phyloP scores from a whole-genome alignment of 2,113 vertebrate species.

The Pelecanus crispus region DNA sequence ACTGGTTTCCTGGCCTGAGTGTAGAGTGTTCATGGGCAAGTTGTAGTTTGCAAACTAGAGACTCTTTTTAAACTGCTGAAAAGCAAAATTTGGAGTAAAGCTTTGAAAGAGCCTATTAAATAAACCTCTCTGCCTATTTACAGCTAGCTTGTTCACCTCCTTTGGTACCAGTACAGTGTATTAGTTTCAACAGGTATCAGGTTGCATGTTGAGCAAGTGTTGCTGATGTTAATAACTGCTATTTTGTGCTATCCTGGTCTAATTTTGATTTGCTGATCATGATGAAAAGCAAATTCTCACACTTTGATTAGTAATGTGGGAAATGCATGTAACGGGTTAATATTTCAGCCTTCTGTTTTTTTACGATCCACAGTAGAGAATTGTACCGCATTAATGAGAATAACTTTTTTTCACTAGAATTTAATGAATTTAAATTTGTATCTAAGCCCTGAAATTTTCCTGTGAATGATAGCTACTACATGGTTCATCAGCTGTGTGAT shows the following conservation, averaged over 20 bases:
- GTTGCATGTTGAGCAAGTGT: neutral
- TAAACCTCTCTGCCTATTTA: neutral
- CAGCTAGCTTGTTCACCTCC: neutral
- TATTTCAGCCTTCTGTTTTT: neutral
- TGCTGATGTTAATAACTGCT: neutral
- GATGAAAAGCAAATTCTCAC: neutral
- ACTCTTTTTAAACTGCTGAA: neutral
- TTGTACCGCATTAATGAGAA: neutral
- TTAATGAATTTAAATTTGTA: neutral
- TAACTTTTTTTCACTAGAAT: neutral
- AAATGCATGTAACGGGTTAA: neutral
- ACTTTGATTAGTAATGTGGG: neutral
- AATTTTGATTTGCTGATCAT: neutral
- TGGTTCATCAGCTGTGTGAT: neutral
- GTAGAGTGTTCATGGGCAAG: neutral
- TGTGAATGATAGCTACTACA: neutral
- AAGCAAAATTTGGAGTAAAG: neutral
- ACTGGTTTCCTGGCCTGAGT: neutral
- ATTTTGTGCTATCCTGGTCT: neutral
- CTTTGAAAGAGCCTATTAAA: neutral
- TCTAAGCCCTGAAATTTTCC: neutral
- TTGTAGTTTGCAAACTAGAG: neutral
- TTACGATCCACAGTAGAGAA: neutral
- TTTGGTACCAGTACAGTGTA: neutral
- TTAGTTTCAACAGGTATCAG: neutral